phyloP scores from a whole-genome alignment of 2,113 vertebrate species.

The Dicaeum eximium region DNA sequence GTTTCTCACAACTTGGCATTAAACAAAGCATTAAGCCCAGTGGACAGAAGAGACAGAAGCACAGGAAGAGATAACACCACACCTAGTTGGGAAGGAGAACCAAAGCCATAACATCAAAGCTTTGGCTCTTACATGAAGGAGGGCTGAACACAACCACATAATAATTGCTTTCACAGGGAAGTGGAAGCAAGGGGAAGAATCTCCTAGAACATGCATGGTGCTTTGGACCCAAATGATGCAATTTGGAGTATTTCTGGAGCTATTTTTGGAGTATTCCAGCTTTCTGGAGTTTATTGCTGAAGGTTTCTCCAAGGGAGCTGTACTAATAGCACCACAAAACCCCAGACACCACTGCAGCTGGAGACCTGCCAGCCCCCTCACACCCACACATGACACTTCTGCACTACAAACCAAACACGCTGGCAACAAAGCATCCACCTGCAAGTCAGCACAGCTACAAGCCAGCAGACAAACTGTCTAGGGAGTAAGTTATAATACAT shows the following conservation, averaged over 20 bases:
- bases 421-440: constrained; percentile 1
- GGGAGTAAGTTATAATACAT: background rate
- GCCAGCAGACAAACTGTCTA: background rate
- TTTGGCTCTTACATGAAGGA: background rate
- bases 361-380: background rate
- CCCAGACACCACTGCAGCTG: background rate
- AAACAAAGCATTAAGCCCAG: background rate
- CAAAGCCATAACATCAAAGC: background rate
- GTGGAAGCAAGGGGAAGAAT: background rate
- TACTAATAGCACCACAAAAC: background rate
- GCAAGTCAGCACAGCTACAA: constrained; percentile 15
- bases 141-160: background rate
- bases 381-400: background rate
- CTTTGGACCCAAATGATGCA: background rate
- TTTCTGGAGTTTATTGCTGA: background rate
- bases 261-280: too few relatives aligned
- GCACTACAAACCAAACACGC: background rate
- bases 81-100: background rate
- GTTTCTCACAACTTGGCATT: background rate
- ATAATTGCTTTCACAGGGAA: background rate
- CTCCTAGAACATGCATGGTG: background rate
- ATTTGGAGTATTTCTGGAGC: too few relatives aligned
- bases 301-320: background rate
- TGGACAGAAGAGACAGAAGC: background rate
- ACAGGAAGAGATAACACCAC: background rate